A percentile compares a stretch with the other conserved stretches of the same genome.
Evolutionary conservation across 2,797 vertebrate genomes (phyloP).

Genomic region (Poeciliopsis presidionis): DNA sequence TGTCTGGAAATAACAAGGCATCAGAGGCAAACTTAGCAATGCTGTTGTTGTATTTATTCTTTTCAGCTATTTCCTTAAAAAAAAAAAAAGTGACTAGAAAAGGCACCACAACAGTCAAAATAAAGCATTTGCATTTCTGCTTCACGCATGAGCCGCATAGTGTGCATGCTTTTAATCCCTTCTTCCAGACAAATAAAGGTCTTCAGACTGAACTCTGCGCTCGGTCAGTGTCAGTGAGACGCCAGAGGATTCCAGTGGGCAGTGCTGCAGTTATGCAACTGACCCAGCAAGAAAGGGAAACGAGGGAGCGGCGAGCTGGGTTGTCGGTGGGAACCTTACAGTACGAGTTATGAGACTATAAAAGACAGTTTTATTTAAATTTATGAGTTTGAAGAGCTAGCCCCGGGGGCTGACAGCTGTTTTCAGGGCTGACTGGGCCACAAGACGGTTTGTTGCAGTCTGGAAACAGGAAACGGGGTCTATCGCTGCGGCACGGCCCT

Average conservation of each 20-base stretch:
- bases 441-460: slow-evolving; percentile 51
- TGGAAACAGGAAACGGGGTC: slow-evolving; percentile 63
- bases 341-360: slow-evolving; percentile 42
- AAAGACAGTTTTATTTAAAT: slow-evolving; percentile 48
- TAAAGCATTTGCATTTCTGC: background rate
- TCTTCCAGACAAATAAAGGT: background rate
- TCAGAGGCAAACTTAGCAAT: no score
- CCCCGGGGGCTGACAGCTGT: slow-evolving; percentile 48
- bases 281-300: slow-evolving; percentile 25
- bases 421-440: slow-evolving; percentile 34
- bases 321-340: slow-evolving; percentile 4
- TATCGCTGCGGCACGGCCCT: slow-evolving; percentile 42
- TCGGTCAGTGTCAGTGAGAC: background rate
- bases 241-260: slow-evolving; percentile 13
- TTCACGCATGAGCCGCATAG: background rate
- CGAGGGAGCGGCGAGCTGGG: slow-evolving; percentile 1
- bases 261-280: slow-evolving; percentile 29
- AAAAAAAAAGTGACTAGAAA: background rate
- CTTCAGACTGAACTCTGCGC: background rate
- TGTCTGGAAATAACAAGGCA: no score
- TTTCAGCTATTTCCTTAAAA: no score
- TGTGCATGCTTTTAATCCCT: background rate
- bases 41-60: no score
- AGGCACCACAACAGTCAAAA: background rate
- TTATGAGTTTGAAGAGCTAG: slow-evolving; percentile 36